Conservation (phyloP, 2,113 vertebrate genomes). For the Gallinago paraguaiae region DNA sequence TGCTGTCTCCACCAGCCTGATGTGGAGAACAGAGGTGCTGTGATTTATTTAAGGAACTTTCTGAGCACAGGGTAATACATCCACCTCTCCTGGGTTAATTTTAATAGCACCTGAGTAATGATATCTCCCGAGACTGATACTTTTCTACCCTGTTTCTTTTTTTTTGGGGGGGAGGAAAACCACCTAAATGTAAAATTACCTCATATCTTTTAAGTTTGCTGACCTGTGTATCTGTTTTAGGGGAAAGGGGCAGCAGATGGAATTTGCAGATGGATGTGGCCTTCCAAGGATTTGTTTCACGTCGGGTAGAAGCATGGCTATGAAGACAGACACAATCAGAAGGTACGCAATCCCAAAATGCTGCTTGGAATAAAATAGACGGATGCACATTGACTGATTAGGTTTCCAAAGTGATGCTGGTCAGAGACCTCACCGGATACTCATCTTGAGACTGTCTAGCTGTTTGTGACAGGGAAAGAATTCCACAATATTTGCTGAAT, state of each 20-base stretch:
- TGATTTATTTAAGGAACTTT: not conserved
- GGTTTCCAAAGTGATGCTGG: not conserved
- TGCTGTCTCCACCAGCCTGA: not conserved
- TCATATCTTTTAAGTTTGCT: not conserved
- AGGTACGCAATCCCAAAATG: not conserved
- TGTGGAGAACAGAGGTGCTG: not conserved
- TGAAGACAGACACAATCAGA: not conserved
- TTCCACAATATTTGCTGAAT: not conserved
- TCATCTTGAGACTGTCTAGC: not conserved
- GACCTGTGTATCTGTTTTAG: not conserved
- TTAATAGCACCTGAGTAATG: not conserved
- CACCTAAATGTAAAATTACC: not conserved
- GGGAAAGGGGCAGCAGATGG: not conserved
- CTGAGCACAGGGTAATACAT: accelerated
- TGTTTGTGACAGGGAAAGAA: no score
- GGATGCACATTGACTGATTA: no score
- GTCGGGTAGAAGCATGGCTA: not conserved
- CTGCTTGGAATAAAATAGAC: not conserved
- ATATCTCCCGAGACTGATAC: not conserved
- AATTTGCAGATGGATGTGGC: not conserved
- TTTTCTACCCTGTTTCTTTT: not conserved
- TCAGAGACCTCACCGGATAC: not conserved
- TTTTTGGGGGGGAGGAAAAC: not conserved
- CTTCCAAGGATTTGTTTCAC: not conserved
- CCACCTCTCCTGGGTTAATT: not conserved